Evolutionary conservation across 2,888 invertebrate genomes (phyloP).

Genomic region (Polyommatus iphigenia): DNA sequence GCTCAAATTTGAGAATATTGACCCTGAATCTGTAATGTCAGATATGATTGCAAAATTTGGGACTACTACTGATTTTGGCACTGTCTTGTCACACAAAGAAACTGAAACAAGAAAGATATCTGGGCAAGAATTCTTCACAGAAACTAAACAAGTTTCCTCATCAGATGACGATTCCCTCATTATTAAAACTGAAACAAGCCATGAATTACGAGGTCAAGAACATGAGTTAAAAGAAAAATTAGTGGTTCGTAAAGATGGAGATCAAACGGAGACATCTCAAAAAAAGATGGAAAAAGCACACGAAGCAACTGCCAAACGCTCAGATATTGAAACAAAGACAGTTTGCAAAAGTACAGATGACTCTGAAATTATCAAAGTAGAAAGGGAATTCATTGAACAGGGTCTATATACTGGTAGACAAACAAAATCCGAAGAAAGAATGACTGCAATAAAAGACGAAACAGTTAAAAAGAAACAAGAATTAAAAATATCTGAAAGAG

Average conservation of each 20-base stretch:
- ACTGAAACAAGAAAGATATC: conserved; percentile 74
- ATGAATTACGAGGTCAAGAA: conserved; percentile 72
- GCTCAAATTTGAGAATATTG: conserved; percentile 65
- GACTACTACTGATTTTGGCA: conserved; percentile 59
- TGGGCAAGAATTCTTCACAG: conserved; percentile 72
- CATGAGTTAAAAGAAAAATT: conserved; percentile 75
- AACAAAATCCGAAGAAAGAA: conserved; percentile 72
- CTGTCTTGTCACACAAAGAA: conserved; percentile 75
- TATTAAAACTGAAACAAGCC: conserved; percentile 73
- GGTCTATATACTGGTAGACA: conserved; percentile 72
- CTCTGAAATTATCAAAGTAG: conserved; percentile 64
- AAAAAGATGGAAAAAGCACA: conserved; percentile 77
- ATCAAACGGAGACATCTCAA: conserved; percentile 74
- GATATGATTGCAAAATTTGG: conserved; percentile 70
- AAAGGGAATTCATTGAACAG: conserved; percentile 71
- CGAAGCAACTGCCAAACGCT: conserved; percentile 72
- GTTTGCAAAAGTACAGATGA: conserved; percentile 70
- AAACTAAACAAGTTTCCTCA: conserved; percentile 73
- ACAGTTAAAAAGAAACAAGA: conserved; percentile 72
- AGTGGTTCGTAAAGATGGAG: conserved; percentile 67
- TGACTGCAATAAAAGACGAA: conserved; percentile 75
- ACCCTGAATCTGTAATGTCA: conserved; percentile 67
- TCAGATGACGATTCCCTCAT: conserved; percentile 74
- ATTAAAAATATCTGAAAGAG: conserved; percentile 76
- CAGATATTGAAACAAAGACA: conserved; percentile 73